Evolutionary conservation across 2,888 invertebrate genomes (phyloP).

Genomic region (Phragmatobia fuliginosa): DNA sequence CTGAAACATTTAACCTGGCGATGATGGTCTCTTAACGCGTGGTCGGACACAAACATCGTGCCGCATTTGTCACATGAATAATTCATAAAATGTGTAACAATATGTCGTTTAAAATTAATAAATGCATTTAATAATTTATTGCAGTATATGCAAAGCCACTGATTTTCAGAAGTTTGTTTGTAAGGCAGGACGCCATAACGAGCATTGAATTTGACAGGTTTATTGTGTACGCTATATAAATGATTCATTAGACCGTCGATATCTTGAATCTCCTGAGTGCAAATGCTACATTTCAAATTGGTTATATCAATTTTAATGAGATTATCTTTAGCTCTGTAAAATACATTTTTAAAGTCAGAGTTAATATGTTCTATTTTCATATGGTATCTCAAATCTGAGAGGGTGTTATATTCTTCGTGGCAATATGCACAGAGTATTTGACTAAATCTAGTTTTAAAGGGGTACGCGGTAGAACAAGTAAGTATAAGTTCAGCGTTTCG

Average conservation of each 20-base stretch:
- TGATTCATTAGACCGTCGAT: conserved; percentile 76
- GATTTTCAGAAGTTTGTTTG: conserved; percentile 66
- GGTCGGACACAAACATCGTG: conserved; percentile 76
- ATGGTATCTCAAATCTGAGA: conserved; percentile 70
- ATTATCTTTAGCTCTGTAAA: conserved; percentile 79
- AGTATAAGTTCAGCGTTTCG: conserved; percentile 80
- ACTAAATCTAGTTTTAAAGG: conserved; percentile 79
- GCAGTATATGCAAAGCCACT: conserved; percentile 77
- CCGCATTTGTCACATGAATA: conserved; percentile 80
- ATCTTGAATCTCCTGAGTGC: conserved; percentile 66
- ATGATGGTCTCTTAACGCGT: conserved; percentile 75
- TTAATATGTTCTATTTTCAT: conserved; percentile 71
- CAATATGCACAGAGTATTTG: conserved; percentile 80
- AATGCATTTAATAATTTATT: conserved; percentile 70
- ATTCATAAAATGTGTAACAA: conserved; percentile 77
- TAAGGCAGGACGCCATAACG: conserved; percentile 78
- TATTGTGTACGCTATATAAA: conserved; percentile 71
- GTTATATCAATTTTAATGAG: conserved; percentile 80
- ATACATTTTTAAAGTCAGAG: conserved; percentile 76
- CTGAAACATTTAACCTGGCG: conserved; percentile 79
- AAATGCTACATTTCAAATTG: conserved; percentile 76
- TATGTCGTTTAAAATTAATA: conserved; percentile 75
- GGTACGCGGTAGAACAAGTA: conserved; percentile 76
- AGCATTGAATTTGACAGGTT: conserved; percentile 75
- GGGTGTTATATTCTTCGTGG: conserved; percentile 71